A percentile compares a stretch with the other conserved stretches of the same genome.
Conservation (phyloP, 2,113 vertebrate genomes). For the Martes martes region DNA sequence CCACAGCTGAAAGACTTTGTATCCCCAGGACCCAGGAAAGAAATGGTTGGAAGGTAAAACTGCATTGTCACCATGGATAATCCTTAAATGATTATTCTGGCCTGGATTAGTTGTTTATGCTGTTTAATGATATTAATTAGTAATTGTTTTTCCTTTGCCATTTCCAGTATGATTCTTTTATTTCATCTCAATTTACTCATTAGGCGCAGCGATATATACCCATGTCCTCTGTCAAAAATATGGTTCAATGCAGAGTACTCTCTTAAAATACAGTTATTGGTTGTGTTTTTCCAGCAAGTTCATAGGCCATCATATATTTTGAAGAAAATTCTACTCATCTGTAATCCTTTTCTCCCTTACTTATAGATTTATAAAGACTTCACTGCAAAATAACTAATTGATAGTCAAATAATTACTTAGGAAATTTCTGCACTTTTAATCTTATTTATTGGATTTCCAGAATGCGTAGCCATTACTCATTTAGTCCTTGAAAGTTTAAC, state of each 20-base stretch:
- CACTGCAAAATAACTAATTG: neutral
- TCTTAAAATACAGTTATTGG: neutral
- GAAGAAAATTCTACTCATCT: neutral
- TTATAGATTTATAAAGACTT: neutral
- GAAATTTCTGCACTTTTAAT: neutral
- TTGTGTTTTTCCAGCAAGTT: neutral
- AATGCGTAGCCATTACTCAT: neutral
- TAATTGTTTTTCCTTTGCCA: neutral
- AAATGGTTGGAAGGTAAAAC: neutral
- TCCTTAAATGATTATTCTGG: neutral
- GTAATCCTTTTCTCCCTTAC: neutral
- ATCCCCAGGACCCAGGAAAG: neutral
- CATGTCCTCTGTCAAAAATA: neutral
- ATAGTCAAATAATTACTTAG: neutral
- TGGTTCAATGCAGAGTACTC: neutral
- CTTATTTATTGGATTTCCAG: neutral
- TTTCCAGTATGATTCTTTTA: neutral
- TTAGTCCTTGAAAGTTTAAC: neutral
- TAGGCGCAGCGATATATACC: neutral
- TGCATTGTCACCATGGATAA: neutral
- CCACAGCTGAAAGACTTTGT: neutral
- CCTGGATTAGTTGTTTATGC: neutral
- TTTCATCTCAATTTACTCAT: neutral
- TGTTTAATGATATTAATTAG: neutral
- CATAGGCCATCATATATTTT: neutral